These are phyloP conservation scores for Nothocercus nigrocapillus DNA, from an alignment of 2,113 vertebrate species.

Conservation along the genomic window DNA sequence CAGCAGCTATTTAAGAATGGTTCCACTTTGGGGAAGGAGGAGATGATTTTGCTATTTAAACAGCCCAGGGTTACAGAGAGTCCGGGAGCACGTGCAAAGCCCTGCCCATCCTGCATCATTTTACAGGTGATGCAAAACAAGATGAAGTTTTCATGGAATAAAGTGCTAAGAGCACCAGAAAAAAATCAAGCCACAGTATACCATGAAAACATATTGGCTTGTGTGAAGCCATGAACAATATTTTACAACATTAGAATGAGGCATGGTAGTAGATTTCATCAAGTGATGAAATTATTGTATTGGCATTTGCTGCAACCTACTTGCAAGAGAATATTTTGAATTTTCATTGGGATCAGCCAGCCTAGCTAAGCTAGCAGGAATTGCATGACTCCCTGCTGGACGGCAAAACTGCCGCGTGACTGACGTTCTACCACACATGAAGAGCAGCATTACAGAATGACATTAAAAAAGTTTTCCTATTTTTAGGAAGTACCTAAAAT, in stretches of 20 bases:
- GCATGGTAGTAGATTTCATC: background rate
- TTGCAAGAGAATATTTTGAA: background rate
- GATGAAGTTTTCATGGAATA: background rate
- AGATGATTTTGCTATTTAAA: constrained; percentile 7
- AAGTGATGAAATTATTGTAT: background rate
- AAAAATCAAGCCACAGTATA: background rate
- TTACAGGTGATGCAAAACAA: background rate
- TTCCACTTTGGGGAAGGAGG: background rate
- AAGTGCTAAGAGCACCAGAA: background rate
- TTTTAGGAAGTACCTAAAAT: background rate
- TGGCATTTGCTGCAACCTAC: background rate
- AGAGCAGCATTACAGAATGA: fast-evolving
- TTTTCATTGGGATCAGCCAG: background rate
- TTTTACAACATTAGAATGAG: background rate
- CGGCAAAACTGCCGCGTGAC: background rate
- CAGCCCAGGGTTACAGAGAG: background rate
- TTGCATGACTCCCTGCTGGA: background rate
- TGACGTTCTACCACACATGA: background rate
- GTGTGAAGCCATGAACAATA: background rate
- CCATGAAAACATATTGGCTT: background rate
- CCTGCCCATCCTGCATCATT: fast-evolving
- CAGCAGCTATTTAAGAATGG: background rate
- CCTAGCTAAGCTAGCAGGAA: background rate
- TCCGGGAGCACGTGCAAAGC: background rate
- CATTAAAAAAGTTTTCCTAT: background rate